Percentiles rank a stretch among this genome's conserved stretches.
phyloP scores from a whole-genome alignment of 2,113 vertebrate species.

The Paradoxurus hermaphroditus region DNA sequence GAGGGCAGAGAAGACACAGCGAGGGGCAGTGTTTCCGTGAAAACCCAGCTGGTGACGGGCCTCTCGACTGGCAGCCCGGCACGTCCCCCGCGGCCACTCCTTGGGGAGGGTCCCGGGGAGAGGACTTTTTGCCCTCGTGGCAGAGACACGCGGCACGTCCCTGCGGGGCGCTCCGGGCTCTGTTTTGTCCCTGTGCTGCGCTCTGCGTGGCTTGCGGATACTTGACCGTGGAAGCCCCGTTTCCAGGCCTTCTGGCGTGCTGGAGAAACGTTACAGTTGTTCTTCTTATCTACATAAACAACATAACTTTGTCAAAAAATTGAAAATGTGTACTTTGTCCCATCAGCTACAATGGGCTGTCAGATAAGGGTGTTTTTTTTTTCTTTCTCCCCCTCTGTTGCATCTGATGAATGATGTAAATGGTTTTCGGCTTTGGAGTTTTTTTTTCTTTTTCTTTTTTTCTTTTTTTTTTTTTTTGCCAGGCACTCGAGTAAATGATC shows the following conservation, averaged over 20 bases:
- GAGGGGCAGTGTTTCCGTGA: not conserved
- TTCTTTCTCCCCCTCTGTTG: not conserved
- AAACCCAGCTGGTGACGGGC: not conserved
- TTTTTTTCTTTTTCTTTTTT: not conserved
- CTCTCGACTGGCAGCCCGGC: not conserved
- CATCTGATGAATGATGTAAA: conserved; percentile 85
- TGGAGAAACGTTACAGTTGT: conserved; percentile 72
- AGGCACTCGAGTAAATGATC: conserved; percentile 88
- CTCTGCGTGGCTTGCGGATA: conserved; percentile 62
- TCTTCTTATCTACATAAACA: conserved; percentile 84
- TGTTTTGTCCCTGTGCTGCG: conserved; percentile 71
- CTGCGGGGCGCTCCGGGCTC: not conserved
- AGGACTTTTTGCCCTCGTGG: not conserved
- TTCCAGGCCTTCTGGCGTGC: conserved; percentile 53
- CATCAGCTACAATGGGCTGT: conserved; percentile 84
- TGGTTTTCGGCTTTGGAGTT: conserved; percentile 85
- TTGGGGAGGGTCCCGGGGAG: not conserved
- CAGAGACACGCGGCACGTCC: not conserved
- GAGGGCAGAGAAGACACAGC: conserved; percentile 20
- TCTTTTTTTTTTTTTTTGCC: conserved; percentile 61
- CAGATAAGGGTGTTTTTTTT: conserved; percentile 77
- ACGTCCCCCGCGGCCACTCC: not conserved
- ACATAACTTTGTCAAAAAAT: conserved; percentile 86
- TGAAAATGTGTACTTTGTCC: conserved; percentile 83
- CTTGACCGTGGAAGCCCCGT: conserved; percentile 67